phyloP scores from a whole-genome alignment of 2,113 vertebrate species.

The Pogonocichla stellata region DNA sequence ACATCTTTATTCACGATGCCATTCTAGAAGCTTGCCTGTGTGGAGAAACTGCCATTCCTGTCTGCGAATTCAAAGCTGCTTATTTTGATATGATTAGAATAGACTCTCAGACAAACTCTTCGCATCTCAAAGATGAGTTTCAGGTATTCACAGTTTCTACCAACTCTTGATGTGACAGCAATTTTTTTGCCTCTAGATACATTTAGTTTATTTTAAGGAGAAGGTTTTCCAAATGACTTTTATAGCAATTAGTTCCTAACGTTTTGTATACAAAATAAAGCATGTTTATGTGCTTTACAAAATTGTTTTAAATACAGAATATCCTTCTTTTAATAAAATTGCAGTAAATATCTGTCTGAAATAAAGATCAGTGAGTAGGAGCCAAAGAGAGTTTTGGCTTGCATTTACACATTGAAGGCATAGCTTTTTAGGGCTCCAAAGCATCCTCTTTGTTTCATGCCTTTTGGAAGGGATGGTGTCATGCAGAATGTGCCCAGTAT shows the following conservation, averaged over 20 bases:
- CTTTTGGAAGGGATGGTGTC: background rate
- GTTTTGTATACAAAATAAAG: background rate
- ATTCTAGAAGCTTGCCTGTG: constrained; percentile 98
- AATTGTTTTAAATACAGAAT: constrained; percentile 22
- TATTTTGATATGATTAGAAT: constrained; percentile 99
- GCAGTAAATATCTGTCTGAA: background rate
- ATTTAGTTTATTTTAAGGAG: constrained; percentile 24
- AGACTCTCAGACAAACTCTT: constrained; percentile 98
- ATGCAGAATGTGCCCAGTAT: background rate
- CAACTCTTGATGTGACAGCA: background rate
- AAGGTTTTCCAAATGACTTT: constrained; percentile 11
- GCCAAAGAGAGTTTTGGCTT: background rate
- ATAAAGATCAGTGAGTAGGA: background rate
- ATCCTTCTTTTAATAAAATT: background rate
- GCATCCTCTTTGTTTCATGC: background rate
- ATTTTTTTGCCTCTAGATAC: background rate
- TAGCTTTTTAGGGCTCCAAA: background rate
- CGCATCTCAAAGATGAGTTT: constrained; percentile 98
- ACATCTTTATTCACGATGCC: constrained; percentile 99
- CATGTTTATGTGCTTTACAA: background rate
- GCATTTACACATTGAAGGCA: background rate
- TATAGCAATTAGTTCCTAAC: background rate
- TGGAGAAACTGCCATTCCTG: constrained; percentile 96
- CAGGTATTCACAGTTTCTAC: constrained; percentile 81
- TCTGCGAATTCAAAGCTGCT: constrained; percentile 96